Conservation (phyloP, 92 coral and sea anemone genomes). For the Porites evermanni region DNA sequence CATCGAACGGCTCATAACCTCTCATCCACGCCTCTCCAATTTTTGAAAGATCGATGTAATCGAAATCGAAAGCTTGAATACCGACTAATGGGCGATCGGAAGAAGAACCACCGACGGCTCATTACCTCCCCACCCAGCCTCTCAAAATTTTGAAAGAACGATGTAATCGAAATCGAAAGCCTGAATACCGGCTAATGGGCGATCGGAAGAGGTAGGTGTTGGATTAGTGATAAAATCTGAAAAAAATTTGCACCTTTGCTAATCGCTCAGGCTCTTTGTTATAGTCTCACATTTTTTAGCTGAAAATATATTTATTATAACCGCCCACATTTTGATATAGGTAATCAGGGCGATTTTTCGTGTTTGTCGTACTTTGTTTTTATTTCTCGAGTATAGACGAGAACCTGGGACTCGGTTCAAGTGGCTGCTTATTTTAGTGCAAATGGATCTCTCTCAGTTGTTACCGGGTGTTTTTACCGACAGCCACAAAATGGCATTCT, state of each 20-base stretch:
- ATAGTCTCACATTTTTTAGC: neutral
- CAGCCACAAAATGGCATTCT: conserved; percentile 39
- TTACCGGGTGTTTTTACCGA: conserved; percentile 19
- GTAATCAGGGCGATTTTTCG: neutral
- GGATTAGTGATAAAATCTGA: conserved; percentile 57
- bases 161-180: conserved; percentile 85
- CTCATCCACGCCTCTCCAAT: conserved; percentile 80
- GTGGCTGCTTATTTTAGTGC: conserved; percentile 20
- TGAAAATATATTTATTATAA: neutral
- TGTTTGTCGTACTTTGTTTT: conserved; percentile 2
- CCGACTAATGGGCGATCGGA: conserved; percentile 69
- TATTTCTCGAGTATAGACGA: conserved; percentile 15
- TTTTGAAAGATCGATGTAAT: conserved; percentile 87
- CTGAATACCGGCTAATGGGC: conserved; percentile 63
- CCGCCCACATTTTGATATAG: conserved; percentile 6
- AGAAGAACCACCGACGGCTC: conserved; percentile 17
- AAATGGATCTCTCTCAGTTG: conserved; percentile 15
- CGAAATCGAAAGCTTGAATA: conserved; percentile 73
- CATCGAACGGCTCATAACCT: conserved; percentile 38
- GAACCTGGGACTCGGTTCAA: conserved; percentile 33
- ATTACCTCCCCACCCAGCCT: conserved; percentile 75
- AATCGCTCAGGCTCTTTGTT: conserved; percentile 29
- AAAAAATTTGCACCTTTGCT: conserved; percentile 52
- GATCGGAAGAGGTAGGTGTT: conserved; percentile 58
- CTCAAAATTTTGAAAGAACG: conserved; percentile 82